Conservation (phyloP, 2,113 vertebrate species). For the Melanostigma gelatinosum region DNA sequence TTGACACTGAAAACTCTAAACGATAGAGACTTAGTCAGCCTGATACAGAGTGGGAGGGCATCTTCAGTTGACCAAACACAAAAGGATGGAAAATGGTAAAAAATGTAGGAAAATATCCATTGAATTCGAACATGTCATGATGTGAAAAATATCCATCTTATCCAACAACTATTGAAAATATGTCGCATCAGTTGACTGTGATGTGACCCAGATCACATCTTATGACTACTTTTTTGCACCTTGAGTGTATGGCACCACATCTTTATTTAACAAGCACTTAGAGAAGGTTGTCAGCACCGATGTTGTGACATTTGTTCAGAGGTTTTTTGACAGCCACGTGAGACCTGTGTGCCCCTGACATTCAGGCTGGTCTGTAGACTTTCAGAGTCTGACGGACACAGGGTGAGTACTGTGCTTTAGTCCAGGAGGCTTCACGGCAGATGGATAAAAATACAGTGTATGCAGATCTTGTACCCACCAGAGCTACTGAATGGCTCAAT, state of each 20-base stretch:
- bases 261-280: conserved; percentile 76
- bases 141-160: too few relatives aligned
- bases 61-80: conserved; percentile 28
- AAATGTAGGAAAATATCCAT: conserved; percentile 24
- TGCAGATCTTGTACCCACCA: conserved; percentile 46
- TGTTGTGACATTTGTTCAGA: conserved; percentile 77
- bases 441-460: conserved; percentile 48
- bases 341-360: conserved; percentile 66
- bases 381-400: conserved; percentile 57
- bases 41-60: conserved; percentile 10
- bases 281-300: conserved; percentile 64
- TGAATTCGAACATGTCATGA: conserved; percentile 8
- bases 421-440: conserved; percentile 42
- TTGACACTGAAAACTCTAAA: conserved; percentile 18
- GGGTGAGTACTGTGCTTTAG: conserved; percentile 57
- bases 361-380: conserved; percentile 56
- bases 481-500: conserved; percentile 41
- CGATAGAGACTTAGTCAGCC: conserved; percentile 1
- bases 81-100: conserved; percentile 19
- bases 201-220: conserved; percentile 30
- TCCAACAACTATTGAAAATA: conserved; percentile 30
- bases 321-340: conserved; percentile 58
- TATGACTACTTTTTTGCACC: conserved; percentile 49
- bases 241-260: conserved; percentile 62
- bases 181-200: conserved; percentile 30